Percentiles rank a stretch among this genome's conserved stretches.
These are phyloP conservation scores for Arvicanthis niloticus DNA, from an alignment of 2,113 vertebrate species.

Conservation along the genomic window DNA sequence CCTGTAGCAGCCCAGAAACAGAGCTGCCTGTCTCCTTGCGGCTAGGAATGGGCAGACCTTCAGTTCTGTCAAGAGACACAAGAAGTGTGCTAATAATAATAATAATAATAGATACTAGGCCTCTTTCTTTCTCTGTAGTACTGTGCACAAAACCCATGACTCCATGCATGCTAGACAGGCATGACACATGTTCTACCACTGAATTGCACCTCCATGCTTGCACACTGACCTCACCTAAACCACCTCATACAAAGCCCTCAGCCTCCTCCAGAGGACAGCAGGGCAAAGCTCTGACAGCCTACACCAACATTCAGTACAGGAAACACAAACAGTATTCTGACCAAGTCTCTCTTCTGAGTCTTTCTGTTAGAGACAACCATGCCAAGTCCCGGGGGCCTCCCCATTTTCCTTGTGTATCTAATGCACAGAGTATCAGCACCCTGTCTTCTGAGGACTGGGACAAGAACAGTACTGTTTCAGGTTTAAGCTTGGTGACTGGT, in stretches of 20 bases:
- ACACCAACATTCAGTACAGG: background rate
- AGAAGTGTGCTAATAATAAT: background rate
- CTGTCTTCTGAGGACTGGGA: background rate
- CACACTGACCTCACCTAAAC: background rate
- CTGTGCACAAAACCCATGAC: background rate
- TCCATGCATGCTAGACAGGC: background rate
- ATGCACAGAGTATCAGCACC: background rate
- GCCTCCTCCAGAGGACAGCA: background rate
- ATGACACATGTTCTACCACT: background rate
- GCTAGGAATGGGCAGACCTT: background rate
- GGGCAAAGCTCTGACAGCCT: background rate
- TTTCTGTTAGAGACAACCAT: background rate
- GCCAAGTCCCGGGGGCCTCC: background rate
- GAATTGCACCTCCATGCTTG: background rate
- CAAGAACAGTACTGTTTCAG: background rate
- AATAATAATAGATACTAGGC: background rate
- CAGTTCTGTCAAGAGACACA: background rate
- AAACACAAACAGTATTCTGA: background rate
- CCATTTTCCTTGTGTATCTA: background rate
- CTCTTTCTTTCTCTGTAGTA: background rate
- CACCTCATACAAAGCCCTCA: background rate
- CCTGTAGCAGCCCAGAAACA: background rate
- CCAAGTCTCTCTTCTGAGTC: background rate
- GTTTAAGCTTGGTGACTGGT: constrained; percentile 4
- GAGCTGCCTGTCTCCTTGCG: background rate